Percentiles rank a stretch among this genome's conserved stretches.
phyloP scores from a whole-genome alignment of 2,888 invertebrate genomes.

The Ischnus inquisitorius region DNA sequence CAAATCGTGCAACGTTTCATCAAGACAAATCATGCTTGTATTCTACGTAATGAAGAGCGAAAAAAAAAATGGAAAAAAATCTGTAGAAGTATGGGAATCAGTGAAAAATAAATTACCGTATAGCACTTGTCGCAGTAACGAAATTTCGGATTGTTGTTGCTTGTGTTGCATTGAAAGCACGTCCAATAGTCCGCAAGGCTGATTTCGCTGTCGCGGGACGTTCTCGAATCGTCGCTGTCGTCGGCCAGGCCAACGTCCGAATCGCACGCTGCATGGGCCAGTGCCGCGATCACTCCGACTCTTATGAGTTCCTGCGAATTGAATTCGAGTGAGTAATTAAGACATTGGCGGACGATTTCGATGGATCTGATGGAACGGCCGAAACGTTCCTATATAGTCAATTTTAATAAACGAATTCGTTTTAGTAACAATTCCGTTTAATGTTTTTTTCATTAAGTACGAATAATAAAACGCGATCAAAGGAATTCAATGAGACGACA shows the following conservation, averaged over 20 bases:
- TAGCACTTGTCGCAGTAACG: constrained; percentile 91
- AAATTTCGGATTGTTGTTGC: constrained; percentile 89
- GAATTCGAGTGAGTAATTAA: background rate
- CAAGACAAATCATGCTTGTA: background rate
- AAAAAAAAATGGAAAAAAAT: constrained; percentile 44
- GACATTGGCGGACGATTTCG: background rate
- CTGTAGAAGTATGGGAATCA: constrained; percentile 50
- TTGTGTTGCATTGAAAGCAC: constrained; percentile 89
- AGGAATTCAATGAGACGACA: too few relatives aligned
- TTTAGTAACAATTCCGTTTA: too few relatives aligned
- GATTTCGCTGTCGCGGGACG: constrained; percentile 85
- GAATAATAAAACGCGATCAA: too few relatives aligned
- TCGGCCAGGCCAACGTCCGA: constrained; percentile 78
- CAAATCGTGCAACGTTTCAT: background rate
- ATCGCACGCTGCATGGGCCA: constrained; percentile 69
- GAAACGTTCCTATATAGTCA: background rate
- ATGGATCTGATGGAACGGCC: background rate
- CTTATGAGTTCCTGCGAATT: constrained; percentile 73
- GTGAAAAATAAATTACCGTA: constrained; percentile 86
- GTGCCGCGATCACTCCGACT: constrained; percentile 74
- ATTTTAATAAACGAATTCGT: too few relatives aligned
- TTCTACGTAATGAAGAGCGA: background rate
- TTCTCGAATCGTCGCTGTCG: constrained; percentile 79
- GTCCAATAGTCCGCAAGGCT: constrained; percentile 88
- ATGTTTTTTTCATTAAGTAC: too few relatives aligned